phyloP scores from a whole-genome alignment of 1,140 invertebrate species.

The Telenomus remus region DNA sequence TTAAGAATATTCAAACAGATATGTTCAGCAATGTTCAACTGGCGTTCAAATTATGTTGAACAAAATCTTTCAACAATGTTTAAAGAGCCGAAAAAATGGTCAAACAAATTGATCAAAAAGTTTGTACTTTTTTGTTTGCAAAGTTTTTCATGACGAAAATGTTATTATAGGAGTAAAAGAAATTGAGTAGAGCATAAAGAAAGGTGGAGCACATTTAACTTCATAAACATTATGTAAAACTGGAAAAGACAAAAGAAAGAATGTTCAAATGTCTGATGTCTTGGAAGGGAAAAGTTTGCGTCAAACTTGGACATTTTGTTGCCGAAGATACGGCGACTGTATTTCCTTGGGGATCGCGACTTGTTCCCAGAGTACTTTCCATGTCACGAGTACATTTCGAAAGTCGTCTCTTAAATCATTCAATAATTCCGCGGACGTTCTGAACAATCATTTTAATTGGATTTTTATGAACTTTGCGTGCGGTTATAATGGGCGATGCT shows the following conservation, averaged over 20 bases:
- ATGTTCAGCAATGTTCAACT: no score
- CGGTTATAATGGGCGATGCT: background rate
- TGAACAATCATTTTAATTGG: conserved; percentile 27
- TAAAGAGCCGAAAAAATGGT: no score
- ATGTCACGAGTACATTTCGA: conserved; percentile 40
- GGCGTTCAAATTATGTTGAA: no score
- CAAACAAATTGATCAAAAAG: no score
- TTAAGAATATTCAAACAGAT: no score
- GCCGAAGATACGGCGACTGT: conserved; percentile 20
- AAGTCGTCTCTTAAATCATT: conserved; percentile 42
- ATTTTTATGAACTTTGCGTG: background rate
- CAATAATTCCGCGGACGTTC: conserved; percentile 31
- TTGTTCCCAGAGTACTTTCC: conserved; percentile 43
- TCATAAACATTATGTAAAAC: conserved; percentile 31
- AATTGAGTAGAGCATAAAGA: background rate
- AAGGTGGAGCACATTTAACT: background rate
- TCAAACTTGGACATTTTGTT: conserved; percentile 43
- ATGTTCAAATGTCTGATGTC: conserved; percentile 7
- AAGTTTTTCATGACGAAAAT: background rate
- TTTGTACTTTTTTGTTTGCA: conserved; percentile 1
- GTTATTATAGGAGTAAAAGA: no score
- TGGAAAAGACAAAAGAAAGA: conserved; percentile 14
- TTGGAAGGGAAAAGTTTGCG: conserved; percentile 41
- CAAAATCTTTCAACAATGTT: no score
- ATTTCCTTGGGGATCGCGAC: conserved; percentile 44